Evolutionary conservation across 2,113 vertebrate species (phyloP).

Genomic region (Macroglossus sobrinus): DNA sequence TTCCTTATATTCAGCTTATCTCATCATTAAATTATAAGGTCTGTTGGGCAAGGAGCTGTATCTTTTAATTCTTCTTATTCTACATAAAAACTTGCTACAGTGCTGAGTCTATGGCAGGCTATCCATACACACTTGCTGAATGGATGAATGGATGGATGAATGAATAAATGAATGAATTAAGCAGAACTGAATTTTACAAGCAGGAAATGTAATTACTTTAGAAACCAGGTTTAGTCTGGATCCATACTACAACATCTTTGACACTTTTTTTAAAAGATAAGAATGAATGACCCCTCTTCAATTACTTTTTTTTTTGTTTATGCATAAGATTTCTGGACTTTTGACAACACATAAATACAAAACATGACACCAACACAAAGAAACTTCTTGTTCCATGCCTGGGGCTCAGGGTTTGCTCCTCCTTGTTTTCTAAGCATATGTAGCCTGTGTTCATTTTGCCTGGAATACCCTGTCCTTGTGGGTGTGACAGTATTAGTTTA

Average conservation of each 20-base stretch:
- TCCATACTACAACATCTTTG: not conserved
- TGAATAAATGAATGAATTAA: not conserved
- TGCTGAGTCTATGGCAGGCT: not conserved
- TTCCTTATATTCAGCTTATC: not conserved
- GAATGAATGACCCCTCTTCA: not conserved
- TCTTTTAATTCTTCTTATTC: constrained; percentile 26
- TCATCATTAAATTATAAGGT: constrained; percentile 35
- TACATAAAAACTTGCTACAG: not conserved
- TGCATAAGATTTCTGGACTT: not conserved
- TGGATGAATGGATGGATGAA: not conserved
- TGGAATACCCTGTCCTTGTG: not conserved
- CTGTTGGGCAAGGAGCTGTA: not conserved
- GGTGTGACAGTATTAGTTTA: not conserved
- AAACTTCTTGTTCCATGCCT: not conserved
- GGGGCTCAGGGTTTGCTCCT: not conserved
- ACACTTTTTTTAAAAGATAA: not conserved
- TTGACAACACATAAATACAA: not conserved
- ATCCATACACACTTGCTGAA: not conserved
- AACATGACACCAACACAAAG: not conserved
- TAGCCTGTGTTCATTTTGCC: not conserved
- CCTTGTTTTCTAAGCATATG: not conserved
- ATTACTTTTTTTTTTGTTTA: not conserved
- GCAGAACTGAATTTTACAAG: constrained; percentile 11
- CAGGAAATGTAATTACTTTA: constrained; percentile 1
- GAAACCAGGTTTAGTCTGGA: not conserved